These are phyloP conservation scores for Diaprepes abbreviatus DNA, from an alignment of 2,888 invertebrate genomes.

Conservation along the genomic window DNA sequence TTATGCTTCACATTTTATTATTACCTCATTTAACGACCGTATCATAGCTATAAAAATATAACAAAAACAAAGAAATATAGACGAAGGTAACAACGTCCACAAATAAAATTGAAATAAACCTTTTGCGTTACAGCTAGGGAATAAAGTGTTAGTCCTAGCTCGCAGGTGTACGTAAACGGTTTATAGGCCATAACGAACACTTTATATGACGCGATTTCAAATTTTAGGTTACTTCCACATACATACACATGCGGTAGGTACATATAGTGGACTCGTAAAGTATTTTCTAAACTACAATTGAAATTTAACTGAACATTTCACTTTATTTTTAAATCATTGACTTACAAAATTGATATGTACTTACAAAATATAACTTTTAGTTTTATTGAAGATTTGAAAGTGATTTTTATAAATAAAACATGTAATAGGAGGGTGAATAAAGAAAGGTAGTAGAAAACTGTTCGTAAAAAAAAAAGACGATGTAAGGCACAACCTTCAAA, in stretches of 20 bases:
- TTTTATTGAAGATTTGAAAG: too few species aligned
- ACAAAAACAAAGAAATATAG: background rate
- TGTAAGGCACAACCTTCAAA: too few species aligned
- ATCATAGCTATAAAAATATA: background rate
- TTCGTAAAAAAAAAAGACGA: too few species aligned
- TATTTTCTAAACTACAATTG: constrained; percentile 5
- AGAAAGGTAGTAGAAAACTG: too few species aligned
- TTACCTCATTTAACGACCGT: background rate
- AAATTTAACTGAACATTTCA: background rate
- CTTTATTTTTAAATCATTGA: constrained; percentile 4
- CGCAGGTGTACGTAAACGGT: constrained; percentile 30
- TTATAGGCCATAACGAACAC: constrained; percentile 27
- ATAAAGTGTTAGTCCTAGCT: constrained; percentile 26
- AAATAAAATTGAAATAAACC: constrained; percentile 30
- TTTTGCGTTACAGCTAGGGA: constrained; percentile 26
- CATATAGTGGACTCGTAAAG: constrained; percentile 12
- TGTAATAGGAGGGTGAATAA: too few species aligned
- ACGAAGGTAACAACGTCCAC: background rate
- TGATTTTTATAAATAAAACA: too few species aligned
- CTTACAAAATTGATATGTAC: too few species aligned
- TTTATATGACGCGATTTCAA: constrained; percentile 36
- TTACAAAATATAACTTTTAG: too few species aligned
- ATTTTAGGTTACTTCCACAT: constrained; percentile 31
- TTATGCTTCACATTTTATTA: too few species aligned
- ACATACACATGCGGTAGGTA: constrained; percentile 20